Base-by-base conservation (phyloP, 1,140 invertebrate species). In the Neuroterus valhalla region DNA sequence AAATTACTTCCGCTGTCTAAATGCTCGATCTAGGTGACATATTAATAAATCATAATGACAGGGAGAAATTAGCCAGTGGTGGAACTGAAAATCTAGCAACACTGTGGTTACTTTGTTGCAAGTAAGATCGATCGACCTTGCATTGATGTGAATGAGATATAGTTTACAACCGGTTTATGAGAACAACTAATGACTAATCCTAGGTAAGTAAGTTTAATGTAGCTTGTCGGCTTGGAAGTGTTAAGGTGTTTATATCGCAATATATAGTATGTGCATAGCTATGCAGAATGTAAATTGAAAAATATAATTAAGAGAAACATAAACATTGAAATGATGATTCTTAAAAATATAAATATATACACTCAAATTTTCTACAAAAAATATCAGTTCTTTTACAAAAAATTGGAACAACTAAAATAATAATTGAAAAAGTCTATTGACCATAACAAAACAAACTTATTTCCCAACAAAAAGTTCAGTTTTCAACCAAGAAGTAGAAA, bases 181-280 rank as follows among this genome's bases (percentile, higher is more conserved):
- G 26, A 55, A 62, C 55, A 42, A 71, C 42, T 71, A 43, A 71
- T 62, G 70, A 62, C 55, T 62, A 17, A 62, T 26, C n/a, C 26
- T 23, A 31, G 48, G 11, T 50, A 50, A 62, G 1, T 62, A 62
- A 62, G 55, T 62, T 62, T 62, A 62, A 62, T 62, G 5, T 26
- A 31, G 11, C 55, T 15, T 62, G 55, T 62, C 55, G 31, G n/a
- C 21, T 71, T 43, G 38, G 50, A 71, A 71, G 23, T 43, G 44
- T 62, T 62, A 17, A 62, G 19, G 15, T 55, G 38, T 31, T n/a
- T n/a, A n/a, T n/a, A n/a, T n/a, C n/a, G n/a, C n/a, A n/a, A n/a
- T n/a, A n/a, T n/a, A n/a, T n/a, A n/a, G n/a, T n/a, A n/a, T n/a
- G n/a, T n/a, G n/a, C n/a, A n/a, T n/a, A n/a, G n/a, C n/a, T n/a